A percentile compares a stretch with the other conserved stretches of the same genome.
These are phyloP conservation scores for Cydia fagiglandana DNA, from an alignment of 1,140 invertebrate genomes.

Conservation along the genomic window DNA sequence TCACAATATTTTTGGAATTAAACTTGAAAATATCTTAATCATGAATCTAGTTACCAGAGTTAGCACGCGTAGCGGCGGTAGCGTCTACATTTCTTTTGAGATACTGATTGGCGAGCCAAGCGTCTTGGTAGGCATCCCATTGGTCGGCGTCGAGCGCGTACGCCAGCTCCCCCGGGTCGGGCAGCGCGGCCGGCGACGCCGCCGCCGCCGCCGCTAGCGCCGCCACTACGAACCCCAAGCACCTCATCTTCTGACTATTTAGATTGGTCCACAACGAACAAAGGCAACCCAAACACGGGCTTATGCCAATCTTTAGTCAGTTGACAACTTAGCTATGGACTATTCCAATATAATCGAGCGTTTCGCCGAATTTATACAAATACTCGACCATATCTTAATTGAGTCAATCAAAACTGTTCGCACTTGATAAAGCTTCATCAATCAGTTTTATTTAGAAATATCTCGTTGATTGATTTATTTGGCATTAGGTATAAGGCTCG, in stretches of 20 bases:
- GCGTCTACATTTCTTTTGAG: constrained; percentile 43
- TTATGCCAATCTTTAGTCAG: neutral
- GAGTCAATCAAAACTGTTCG: no score
- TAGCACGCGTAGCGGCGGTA: constrained; percentile 35
- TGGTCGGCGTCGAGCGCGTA: constrained; percentile 59
- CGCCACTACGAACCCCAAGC: neutral
- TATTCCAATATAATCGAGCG: neutral
- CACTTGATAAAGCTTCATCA: constrained; percentile 11
- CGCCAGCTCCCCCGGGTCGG: constrained; percentile 37
- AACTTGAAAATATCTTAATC: neutral
- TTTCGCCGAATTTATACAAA: constrained; percentile 6
- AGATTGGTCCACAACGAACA: neutral
- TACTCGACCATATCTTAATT: neutral
- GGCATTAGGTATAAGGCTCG: neutral
- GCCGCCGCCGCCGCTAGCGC: constrained; percentile 18
- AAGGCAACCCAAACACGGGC: neutral
- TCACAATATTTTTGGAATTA: no score
- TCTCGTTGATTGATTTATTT: constrained; percentile 26
- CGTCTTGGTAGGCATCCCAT: constrained; percentile 66
- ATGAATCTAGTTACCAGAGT: constrained; percentile 46
- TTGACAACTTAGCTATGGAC: no score
- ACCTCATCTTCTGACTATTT: neutral
- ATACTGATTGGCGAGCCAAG: constrained; percentile 58
- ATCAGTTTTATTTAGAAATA: constrained; percentile 20
- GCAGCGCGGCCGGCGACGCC: constrained; percentile 18